Evolutionary conservation across 2,888 invertebrate species (phyloP).

Genomic region (Temnothorax unifasciatus): DNA sequence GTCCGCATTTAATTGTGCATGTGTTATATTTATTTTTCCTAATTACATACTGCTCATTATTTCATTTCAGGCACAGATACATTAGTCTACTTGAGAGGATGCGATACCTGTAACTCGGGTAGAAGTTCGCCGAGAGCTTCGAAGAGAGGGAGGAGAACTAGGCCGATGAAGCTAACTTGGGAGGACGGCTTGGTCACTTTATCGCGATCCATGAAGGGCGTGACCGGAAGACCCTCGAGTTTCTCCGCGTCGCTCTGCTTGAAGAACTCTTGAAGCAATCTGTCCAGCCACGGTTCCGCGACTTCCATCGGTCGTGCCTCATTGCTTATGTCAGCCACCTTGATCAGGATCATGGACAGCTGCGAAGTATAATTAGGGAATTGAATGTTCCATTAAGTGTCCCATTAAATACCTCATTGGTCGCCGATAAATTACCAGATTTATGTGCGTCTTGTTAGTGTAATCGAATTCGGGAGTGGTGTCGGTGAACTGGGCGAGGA

Average conservation of each 20-base stretch:
- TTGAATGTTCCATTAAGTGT: background rate
- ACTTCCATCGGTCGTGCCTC: conserved; percentile 94
- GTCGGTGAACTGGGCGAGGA: conserved; percentile 91
- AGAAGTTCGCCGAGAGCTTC: conserved; percentile 92
- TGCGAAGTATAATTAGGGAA: conserved; percentile 78
- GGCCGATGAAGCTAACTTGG: conserved; percentile 94
- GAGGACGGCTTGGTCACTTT: conserved; percentile 94
- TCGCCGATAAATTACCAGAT: conserved; percentile 88
- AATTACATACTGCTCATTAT: background rate
- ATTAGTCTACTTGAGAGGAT: background rate
- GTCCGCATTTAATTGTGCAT: background rate
- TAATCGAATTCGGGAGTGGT: conserved; percentile 90
- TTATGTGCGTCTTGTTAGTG: conserved; percentile 90
- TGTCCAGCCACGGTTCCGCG: conserved; percentile 94
- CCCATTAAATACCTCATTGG: background rate
- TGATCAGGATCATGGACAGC: conserved; percentile 93
- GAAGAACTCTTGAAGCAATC: conserved; percentile 91
- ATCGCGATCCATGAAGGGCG: conserved; percentile 95
- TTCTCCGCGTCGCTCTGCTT: conserved; percentile 94
- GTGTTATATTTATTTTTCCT: background rate
- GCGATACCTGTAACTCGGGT: conserved; percentile 90
- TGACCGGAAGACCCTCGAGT: conserved; percentile 93
- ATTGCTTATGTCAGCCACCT: conserved; percentile 94
- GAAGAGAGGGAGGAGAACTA: conserved; percentile 93
- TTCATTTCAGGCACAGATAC: background rate